Evolutionary conservation across 2,113 vertebrate species (phyloP).

Genomic region (Myiozetetes cayanensis): DNA sequence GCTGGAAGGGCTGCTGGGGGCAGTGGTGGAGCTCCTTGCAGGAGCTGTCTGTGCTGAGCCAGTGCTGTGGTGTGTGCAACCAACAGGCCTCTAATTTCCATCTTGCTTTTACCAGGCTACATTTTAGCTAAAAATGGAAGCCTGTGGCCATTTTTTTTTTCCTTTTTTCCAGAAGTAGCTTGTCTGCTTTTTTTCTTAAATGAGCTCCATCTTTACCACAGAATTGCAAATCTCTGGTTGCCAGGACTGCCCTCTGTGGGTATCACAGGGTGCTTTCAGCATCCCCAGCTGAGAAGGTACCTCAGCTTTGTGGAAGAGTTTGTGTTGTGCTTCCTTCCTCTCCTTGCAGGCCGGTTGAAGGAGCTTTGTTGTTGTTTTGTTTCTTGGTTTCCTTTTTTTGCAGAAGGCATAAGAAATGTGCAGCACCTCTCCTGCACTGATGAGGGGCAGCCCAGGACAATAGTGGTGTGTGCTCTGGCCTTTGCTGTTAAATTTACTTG

Average conservation of each 20-base stretch:
- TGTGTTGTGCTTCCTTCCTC: not conserved
- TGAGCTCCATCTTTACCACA: not conserved
- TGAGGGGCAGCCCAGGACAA: constrained; percentile 44
- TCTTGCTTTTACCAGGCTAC: constrained; percentile 21
- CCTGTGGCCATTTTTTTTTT: not conserved
- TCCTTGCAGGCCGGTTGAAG: constrained; percentile 40
- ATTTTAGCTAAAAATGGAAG: constrained; percentile 51
- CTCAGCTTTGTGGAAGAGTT: not conserved
- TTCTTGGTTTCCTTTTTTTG: constrained; percentile 31
- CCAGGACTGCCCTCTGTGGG: not conserved
- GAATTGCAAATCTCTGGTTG: not conserved
- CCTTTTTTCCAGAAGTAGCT: not conserved
- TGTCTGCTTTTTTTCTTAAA: not conserved
- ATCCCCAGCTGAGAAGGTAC: not conserved
- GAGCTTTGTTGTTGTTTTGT: not conserved
- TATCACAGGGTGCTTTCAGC: not conserved
- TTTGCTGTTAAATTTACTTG: constrained; percentile 24
- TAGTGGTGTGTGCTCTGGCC: constrained; percentile 35
- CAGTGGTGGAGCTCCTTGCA: not conserved
- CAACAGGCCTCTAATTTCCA: constrained; percentile 35
- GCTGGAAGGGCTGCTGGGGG: not conserved
- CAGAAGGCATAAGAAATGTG: constrained; percentile 50
- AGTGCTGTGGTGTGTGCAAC: not conserved
- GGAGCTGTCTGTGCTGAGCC: not conserved
- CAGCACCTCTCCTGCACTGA: constrained; percentile 45